Conservation (phyloP, 2,888 invertebrate species). For the Hyposoter dolosus region DNA sequence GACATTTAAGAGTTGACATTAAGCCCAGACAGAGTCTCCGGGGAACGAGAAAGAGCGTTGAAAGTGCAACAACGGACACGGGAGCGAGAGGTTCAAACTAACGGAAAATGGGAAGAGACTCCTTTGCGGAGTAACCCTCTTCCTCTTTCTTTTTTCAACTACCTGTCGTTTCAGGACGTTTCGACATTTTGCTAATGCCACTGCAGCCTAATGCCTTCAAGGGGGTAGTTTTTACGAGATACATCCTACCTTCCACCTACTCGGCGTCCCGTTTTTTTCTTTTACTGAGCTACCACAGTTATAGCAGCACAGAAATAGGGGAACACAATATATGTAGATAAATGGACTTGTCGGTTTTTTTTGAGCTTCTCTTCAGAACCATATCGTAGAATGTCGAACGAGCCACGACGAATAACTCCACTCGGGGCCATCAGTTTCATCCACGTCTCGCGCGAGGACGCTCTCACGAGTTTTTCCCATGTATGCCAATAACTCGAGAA, state of each 20-base stretch:
- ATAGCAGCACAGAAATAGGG: slow-evolving; percentile 31
- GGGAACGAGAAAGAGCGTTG: slow-evolving; percentile 62
- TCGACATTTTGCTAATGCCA: slow-evolving; percentile 83
- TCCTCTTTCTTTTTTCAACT: slow-evolving; percentile 59
- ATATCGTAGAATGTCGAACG: slow-evolving; percentile 41
- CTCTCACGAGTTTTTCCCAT: slow-evolving; percentile 29
- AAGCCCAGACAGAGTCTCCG: slow-evolving; percentile 73
- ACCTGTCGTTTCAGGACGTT: slow-evolving; percentile 71
- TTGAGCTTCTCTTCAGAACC: slow-evolving; percentile 36
- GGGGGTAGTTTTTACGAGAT: slow-evolving; percentile 78
- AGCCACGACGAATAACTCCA: slow-evolving; percentile 34
- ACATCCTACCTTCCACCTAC: slow-evolving; percentile 65
- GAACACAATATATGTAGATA: slow-evolving; percentile 25
- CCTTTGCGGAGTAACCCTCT: slow-evolving; percentile 58
- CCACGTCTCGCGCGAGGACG: slow-evolving; percentile 18
- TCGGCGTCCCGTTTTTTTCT: slow-evolving; percentile 23
- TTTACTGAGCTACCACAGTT: slow-evolving; percentile 27
- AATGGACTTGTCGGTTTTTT: slow-evolving; percentile 56
- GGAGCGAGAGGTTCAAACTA: slow-evolving; percentile 43
- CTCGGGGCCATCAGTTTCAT: slow-evolving; percentile 41
- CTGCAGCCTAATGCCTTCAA: slow-evolving; percentile 75
- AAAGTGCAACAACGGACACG: slow-evolving; percentile 60
- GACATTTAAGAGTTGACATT: slow-evolving; percentile 83
- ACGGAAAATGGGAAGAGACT: slow-evolving; percentile 50
- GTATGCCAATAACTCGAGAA: slow-evolving; percentile 37